Evolutionary conservation across 1,140 invertebrate species (phyloP).

Genomic region (Drosophila nebulosa): DNA sequence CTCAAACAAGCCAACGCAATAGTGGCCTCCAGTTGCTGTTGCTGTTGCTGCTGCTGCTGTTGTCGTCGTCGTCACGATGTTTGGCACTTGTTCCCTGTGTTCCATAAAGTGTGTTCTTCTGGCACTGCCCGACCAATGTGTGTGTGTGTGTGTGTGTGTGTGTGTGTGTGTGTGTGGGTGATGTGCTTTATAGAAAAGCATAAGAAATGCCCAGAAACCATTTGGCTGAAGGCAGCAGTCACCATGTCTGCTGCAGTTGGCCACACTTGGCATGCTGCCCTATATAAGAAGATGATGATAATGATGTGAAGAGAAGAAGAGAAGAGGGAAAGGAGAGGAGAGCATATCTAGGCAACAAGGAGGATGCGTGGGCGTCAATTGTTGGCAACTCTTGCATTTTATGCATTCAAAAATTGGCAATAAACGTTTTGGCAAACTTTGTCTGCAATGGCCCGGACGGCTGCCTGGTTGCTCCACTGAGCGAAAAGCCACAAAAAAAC

Average conservation of each 20-base stretch:
- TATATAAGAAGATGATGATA: constrained; percentile 33
- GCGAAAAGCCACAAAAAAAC: constrained; percentile 15
- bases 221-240: constrained; percentile 25
- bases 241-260: constrained; percentile 27
- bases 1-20: constrained; percentile 51
- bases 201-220: background rate
- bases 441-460: constrained; percentile 24
- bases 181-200: constrained; percentile 34
- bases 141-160: background rate
- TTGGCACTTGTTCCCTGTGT: constrained; percentile 60
- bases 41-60: constrained; percentile 6
- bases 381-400: constrained; percentile 66
- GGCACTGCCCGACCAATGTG: background rate
- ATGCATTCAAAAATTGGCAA: constrained; percentile 77
- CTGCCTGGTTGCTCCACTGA: constrained; percentile 21
- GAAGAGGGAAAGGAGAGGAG: background rate
- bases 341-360: background rate
- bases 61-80: constrained; percentile 42
- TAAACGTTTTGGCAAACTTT: constrained; percentile 68
- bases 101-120: constrained; percentile 2
- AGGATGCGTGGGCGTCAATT: constrained; percentile 58
- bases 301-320: background rate
- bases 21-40: constrained; percentile 26
- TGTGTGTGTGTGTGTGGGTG: constrained; percentile 13
- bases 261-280: constrained; percentile 69